Percentiles rank a stretch among this genome's conserved stretches.
Conservation (phyloP, 2,888 invertebrate genomes). For the Idaea dimidiata region DNA sequence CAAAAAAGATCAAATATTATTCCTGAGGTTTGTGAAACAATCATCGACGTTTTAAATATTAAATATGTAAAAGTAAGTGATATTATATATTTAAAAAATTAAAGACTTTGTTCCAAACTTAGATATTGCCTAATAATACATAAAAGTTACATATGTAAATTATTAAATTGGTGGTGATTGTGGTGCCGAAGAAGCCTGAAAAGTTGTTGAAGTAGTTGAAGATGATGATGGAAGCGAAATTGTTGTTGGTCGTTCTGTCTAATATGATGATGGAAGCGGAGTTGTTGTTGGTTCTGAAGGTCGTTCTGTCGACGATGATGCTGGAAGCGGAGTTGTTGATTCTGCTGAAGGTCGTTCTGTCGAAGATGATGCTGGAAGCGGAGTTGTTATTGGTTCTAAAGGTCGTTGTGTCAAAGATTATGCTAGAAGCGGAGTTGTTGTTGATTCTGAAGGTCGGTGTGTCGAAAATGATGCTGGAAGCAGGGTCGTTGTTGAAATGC, state of each 20-base stretch:
- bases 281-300: too few relatives aligned
- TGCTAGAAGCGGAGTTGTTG: conserved; percentile 23
- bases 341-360: too few relatives aligned
- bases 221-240: conserved; percentile 6
- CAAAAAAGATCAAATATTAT: conserved; percentile 16
- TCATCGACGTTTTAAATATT: conserved; percentile 18
- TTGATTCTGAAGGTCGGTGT: too few relatives aligned
- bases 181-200: conserved; percentile 10
- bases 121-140: conserved; percentile 6
- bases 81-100: neutral
- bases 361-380: too few relatives aligned
- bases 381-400: conserved; percentile 30
- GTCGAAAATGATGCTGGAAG: too few relatives aligned
- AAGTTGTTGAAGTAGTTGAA: conserved; percentile 12
- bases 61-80: neutral
- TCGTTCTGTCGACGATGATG: too few relatives aligned
- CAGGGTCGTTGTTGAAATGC: conserved; percentile 29
- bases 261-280: conserved; percentile 3
- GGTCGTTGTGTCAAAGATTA: conserved; percentile 28
- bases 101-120: conserved; percentile 6
- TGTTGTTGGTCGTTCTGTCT: too few relatives aligned
- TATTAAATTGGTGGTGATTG: conserved; percentile 12
- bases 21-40: conserved; percentile 19
- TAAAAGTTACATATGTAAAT: conserved; percentile 8
- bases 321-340: too few relatives aligned